Base-by-base conservation (phyloP, 2,888 invertebrate genomes). In the Colostygia pectinataria region DNA sequence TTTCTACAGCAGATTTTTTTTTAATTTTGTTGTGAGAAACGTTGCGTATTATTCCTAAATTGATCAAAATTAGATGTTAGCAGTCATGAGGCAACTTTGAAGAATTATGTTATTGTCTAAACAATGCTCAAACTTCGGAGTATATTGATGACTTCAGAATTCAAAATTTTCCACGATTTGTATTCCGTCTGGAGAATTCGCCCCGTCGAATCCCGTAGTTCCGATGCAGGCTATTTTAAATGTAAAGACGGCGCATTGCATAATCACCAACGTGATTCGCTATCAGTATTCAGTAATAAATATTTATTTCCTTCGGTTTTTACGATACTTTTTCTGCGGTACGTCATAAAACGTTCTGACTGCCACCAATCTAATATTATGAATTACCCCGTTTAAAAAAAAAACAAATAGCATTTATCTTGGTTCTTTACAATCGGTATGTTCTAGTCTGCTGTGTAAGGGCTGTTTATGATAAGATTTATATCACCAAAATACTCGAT, bases 191-290 rank as follows among this genome's bases (percentile, higher is more conserved):
- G 76, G 82, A 83, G 80, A 80, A 80, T 83, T 80, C 80, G 75
- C 77, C 40, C 72, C 75, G 69, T 74, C 74, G 74, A 68, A 72
- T 77, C 76, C 75, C 78, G 77, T 83, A 83, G 79, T 83, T 80
- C 80, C 74, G 77, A 81, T 86, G 88, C 86, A 87, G 79, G 77
- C 75, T 83, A 82, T 83, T 88, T 83, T 82, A 84, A 84, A 89
- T 87, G 83, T 83, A 83, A 84, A 86, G 80, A 79, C 77, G 77
- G 77, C 75, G 78, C 78, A 80, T 86, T 86, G 86, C 86, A 88
- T 87, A 88, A 89, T 89, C 82, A 81, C 80, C 82, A 77, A 80
- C 83, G 78, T 84, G 84, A 84, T 85, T 82, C 83, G 68, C 77
- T 82, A 82, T 85, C 84, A 82, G 79, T 79, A 84, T 82, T 85